These are phyloP conservation scores for Nothoprocta perdicaria DNA, from an alignment of 2,113 vertebrate genomes.

Conservation along the genomic window DNA sequence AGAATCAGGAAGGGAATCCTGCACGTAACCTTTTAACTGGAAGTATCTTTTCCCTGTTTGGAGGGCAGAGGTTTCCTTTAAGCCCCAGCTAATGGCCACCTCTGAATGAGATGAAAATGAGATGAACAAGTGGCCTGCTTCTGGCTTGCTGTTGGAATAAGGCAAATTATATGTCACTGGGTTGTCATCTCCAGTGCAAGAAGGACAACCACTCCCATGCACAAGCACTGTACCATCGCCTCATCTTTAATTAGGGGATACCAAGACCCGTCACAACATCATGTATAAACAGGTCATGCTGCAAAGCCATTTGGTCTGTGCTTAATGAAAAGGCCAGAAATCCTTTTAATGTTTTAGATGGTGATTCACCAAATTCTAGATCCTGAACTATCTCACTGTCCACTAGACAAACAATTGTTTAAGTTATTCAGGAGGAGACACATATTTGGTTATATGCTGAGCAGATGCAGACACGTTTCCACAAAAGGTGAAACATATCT, in stretches of 20 bases:
- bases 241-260: not conserved
- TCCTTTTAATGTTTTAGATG: not conserved
- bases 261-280: not conserved
- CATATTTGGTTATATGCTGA: not conserved
- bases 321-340: not conserved
- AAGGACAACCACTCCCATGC: not conserved
- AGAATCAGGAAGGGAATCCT: not conserved
- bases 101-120: not conserved
- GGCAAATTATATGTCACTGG: not conserved
- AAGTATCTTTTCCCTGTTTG: not conserved
- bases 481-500: constrained; percentile 32
- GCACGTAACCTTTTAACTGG: not conserved
- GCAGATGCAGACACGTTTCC: not conserved
- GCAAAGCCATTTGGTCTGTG: not conserved
- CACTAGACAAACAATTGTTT: not conserved
- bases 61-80: not conserved
- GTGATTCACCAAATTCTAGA: not conserved
- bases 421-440: not conserved
- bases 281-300: fast-evolving
- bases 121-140: not conserved
- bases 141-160: not conserved
- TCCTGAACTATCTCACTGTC: not conserved
- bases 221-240: not conserved
- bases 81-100: not conserved
- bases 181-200: not conserved